A percentile compares a stretch with the other conserved stretches of the same genome.
Evolutionary conservation across 1,140 invertebrate species (phyloP).

Genomic region (Diorhabda elongata): DNA sequence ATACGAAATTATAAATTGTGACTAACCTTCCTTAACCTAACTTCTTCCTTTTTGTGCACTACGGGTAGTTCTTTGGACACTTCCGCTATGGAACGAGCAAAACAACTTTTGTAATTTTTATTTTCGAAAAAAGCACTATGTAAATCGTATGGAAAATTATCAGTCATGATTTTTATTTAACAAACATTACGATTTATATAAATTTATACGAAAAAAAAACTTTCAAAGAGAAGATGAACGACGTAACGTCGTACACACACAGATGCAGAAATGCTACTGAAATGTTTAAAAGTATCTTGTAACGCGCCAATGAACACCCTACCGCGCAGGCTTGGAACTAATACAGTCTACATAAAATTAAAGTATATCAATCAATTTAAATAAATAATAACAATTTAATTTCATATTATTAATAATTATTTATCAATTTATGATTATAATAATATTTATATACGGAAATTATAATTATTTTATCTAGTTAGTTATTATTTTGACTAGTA

Average conservation of each 20-base stretch:
- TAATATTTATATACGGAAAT: too few species aligned
- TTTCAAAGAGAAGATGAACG: too few species aligned
- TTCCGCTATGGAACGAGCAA: conserved; percentile 37
- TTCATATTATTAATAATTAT: too few species aligned
- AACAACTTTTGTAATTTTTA: conserved; percentile 40
- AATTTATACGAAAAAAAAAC: background rate
- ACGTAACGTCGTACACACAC: background rate
- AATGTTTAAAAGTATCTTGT: conserved; percentile 1
- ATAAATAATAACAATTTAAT: too few species aligned
- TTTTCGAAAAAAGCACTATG: conserved; percentile 29
- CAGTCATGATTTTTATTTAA: conserved; percentile 6
- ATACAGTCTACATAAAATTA: background rate
- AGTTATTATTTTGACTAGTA: too few species aligned
- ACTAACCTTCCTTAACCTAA: too few species aligned
- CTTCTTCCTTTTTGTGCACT: too few species aligned
- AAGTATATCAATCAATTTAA: too few species aligned
- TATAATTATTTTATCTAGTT: too few species aligned
- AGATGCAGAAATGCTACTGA: background rate
- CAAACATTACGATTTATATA: background rate
- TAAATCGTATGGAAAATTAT: conserved; percentile 16
- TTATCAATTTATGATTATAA: too few species aligned
- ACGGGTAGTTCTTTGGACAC: too few species aligned
- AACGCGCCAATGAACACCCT: conserved; percentile 4
- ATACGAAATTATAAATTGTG: too few species aligned
- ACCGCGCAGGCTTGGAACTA: background rate